A percentile compares a stretch with the other conserved stretches of the same genome.
phyloP scores from a whole-genome alignment of 35 echinoderm and acorn worm genomes.

The Apostichopus japonicus region DNA sequence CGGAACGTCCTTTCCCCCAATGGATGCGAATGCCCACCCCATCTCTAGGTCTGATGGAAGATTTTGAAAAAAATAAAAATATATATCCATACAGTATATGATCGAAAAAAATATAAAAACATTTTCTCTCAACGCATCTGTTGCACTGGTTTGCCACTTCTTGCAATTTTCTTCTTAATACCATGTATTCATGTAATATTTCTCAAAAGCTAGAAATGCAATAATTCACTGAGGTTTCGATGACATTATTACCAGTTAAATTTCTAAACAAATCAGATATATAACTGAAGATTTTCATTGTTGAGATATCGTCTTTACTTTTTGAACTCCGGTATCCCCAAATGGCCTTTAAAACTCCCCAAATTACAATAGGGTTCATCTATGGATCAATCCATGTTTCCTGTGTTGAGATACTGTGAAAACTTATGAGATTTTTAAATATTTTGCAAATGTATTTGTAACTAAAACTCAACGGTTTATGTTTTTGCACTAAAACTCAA shows the following conservation, averaged over 20 bases:
- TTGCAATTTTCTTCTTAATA: too few relatives aligned
- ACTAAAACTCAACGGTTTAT: not conserved
- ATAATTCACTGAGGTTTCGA: too few relatives aligned
- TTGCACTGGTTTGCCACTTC: too few relatives aligned
- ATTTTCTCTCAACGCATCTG: too few relatives aligned
- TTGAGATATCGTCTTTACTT: not conserved
- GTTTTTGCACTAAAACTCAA: not conserved
- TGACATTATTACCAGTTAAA: too few relatives aligned
- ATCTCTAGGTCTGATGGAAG: constrained; percentile 72
- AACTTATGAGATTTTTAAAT: not conserved
- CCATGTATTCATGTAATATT: too few relatives aligned
- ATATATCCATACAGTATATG: too few relatives aligned
- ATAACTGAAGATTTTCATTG: not conserved
- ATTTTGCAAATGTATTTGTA: not conserved
- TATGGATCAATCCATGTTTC: not conserved
- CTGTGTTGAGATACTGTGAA: not conserved
- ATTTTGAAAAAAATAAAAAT: not conserved
- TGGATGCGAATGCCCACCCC: constrained; percentile 68
- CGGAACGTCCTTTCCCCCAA: constrained; percentile 75
- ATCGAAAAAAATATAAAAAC: too few relatives aligned
- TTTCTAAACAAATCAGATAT: too few relatives aligned
- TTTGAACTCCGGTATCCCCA: not conserved
- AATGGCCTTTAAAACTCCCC: not conserved
- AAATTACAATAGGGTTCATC: not conserved
- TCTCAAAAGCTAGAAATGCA: too few relatives aligned